Percentiles rank a stretch among this genome's conserved stretches.
Conservation (phyloP, 2,797 vertebrate species). For the Bufotes viridis region DNA sequence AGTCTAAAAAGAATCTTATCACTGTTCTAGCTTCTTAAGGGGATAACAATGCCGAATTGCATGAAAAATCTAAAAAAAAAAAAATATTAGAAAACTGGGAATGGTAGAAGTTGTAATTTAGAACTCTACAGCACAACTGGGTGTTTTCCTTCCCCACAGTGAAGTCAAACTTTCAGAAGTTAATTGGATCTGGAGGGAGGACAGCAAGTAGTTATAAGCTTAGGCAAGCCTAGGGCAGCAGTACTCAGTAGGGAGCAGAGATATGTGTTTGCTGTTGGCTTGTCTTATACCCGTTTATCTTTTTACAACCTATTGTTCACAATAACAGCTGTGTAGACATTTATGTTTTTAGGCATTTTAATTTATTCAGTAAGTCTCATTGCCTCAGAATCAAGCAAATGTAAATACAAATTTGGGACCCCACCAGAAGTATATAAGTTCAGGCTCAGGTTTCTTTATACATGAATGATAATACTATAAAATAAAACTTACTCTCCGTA, state of each 20-base stretch:
- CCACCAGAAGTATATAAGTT: neutral
- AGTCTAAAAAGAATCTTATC: neutral
- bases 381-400: neutral
- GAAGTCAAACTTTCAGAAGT: conserved; percentile 15
- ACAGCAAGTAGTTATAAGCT: neutral
- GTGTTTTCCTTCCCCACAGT: neutral
- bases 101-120: conserved; percentile 15
- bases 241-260: neutral
- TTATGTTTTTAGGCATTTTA: neutral
- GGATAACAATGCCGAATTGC: neutral
- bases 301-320: neutral
- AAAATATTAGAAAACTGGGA: neutral
- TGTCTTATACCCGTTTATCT: neutral
- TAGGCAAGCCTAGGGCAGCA: neutral
- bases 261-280: neutral
- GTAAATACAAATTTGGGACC: neutral
- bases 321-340: neutral
- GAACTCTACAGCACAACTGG: neutral
- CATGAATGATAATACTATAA: neutral
- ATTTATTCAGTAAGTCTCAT: neutral
- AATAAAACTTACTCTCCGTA: neutral
- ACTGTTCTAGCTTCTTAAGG: neutral
- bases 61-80: neutral
- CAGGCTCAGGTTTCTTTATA: too few relatives aligned
- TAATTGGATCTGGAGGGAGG: conserved; percentile 17